Evolutionary conservation across 2,113 vertebrate species (phyloP).

Genomic region (Sapayoa aenigma): DNA sequence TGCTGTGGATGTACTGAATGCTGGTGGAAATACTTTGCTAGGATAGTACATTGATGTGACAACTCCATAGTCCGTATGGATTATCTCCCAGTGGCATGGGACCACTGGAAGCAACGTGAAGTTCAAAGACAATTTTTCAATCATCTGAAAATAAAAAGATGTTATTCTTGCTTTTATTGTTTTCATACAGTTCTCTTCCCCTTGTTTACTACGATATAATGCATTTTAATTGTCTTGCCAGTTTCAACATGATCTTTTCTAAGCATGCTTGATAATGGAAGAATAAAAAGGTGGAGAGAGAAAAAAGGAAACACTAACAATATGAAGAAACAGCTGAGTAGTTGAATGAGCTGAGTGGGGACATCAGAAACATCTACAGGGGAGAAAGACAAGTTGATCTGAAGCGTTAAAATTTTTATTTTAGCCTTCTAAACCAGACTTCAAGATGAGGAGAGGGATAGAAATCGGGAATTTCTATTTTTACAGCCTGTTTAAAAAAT

Average conservation of each 20-base stretch:
- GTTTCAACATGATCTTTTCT: not conserved
- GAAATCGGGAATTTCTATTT: not conserved
- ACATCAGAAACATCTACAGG: not conserved
- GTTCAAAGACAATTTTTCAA: not conserved
- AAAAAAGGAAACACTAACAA: not conserved
- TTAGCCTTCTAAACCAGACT: not conserved
- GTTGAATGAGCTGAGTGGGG: not conserved
- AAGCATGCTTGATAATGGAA: not conserved
- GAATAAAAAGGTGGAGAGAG: not conserved
- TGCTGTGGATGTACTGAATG: not conserved
- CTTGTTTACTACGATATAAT: not conserved
- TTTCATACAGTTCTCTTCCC: not conserved
- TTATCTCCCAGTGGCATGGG: not conserved
- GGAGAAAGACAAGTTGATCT: not conserved
- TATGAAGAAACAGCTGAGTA: not conserved
- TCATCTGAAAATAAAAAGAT: not conserved
- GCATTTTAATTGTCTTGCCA: not conserved
- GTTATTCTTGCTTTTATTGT: not conserved
- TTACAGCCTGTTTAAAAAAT: not conserved
- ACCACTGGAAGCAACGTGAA: not conserved
- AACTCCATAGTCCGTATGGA: not conserved
- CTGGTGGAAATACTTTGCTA: not conserved
- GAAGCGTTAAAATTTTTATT: not conserved
- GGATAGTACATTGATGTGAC: not conserved
- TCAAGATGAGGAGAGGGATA: not conserved